Evolutionary conservation across 2,113 vertebrate genomes (phyloP), one percentile per base, ranked within the genome.

Genomic region (Colistium nudipinnis): DNA sequence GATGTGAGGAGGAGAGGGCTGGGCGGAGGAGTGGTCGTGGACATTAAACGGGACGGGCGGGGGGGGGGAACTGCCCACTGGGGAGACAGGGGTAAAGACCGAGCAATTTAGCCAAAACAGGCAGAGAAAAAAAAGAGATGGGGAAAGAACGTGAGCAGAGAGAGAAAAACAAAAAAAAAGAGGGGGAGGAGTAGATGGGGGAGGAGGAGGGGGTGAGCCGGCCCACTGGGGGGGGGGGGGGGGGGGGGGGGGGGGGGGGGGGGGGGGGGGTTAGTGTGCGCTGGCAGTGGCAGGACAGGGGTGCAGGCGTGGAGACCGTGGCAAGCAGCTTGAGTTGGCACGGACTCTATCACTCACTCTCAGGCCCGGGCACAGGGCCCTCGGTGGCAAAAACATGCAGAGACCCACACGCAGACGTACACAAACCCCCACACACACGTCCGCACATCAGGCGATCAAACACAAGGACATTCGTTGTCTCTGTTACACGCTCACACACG

Each of bases 321-420:
- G 87, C 83, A 83, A 81, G 83, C 85, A 59, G 85, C 77, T 87
- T 78, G 60, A 78, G 80, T 78, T 91, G 90, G 90, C 90, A 87
- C 75, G 77, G 83, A 83, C 85, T 90, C 90, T 91, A 91, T 91
- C 90, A 74, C 69, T 80, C 87, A 81, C 73, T 89, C 87, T 88
- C 89, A 90, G 90, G 88, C 89, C 81, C 76, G 85, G 90, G 86
- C 90, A 80, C 57, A 0, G 41, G 83, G 90, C 87, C 90, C 83
- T 88, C 39, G 3, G 80, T 82, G 78, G 79, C 74, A 72, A 19
- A 63, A 44, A 31, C 49, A 67, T 59, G 49, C 73, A 62, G 30
- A 33, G 36, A 68, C 12, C 49, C 41, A 64, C 59, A 59, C 31
- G 64, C 43, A 57, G 38, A 73, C 54, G 54, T 35, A 48, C 70